Percentiles rank a stretch among this genome's conserved stretches.
These are phyloP conservation scores for Avahi laniger DNA, from an alignment of 2,797 vertebrate species.

Conservation along the genomic window DNA sequence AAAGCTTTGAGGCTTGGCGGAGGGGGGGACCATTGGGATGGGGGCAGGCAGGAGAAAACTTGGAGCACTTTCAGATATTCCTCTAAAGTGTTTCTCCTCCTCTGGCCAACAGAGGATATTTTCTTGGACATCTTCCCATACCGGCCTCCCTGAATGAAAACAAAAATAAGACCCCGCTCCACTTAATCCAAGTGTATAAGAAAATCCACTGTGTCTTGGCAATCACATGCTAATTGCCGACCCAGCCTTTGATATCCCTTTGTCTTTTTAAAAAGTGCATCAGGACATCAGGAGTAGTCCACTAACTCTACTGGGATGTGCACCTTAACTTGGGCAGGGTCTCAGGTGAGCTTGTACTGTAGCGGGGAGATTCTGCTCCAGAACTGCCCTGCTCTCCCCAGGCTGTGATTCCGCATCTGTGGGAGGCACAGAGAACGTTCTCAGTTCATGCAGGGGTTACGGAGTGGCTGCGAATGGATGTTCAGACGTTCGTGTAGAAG, in stretches of 20 bases:
- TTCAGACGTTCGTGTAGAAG: not conserved
- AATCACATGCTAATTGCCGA: not conserved
- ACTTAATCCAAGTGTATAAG: not conserved
- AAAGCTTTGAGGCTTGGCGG: not conserved
- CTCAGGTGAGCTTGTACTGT: not conserved
- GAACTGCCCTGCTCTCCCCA: not conserved
- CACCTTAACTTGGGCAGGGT: not conserved
- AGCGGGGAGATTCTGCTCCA: not conserved
- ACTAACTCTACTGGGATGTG: not conserved
- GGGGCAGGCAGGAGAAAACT: not conserved
- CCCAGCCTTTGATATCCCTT: not conserved
- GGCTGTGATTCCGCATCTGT: not conserved
- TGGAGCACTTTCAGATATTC: not conserved
- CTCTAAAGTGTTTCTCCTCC: not conserved
- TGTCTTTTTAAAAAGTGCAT: not conserved
- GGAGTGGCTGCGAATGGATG: conserved; percentile 12
- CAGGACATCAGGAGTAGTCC: not conserved
- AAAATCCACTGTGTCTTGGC: not conserved
- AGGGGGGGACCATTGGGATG: not conserved
- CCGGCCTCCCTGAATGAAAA: not conserved
- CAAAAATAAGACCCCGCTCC: not conserved
- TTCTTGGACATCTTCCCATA: not conserved
- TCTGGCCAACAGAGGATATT: not conserved
- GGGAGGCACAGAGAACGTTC: not conserved
- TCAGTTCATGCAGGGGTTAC: conserved; percentile 51